These are phyloP conservation scores for Narcine bancroftii DNA, from an alignment of 2,113 vertebrate species.

Conservation along the genomic window DNA sequence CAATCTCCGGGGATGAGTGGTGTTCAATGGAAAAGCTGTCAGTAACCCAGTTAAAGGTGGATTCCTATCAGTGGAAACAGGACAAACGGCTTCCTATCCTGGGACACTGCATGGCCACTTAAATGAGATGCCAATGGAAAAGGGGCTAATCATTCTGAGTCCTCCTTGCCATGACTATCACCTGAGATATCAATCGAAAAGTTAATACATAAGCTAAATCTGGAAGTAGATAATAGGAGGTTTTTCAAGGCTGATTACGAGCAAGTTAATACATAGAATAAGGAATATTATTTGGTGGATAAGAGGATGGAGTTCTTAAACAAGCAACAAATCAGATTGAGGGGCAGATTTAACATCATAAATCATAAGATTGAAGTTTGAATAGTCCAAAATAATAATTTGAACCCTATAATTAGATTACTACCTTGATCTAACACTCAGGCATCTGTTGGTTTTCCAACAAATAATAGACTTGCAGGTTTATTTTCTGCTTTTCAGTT, in stretches of 20 bases:
- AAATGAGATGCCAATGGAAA: too few species aligned
- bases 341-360: slow-evolving; percentile 14
- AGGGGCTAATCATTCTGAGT: too few species aligned
- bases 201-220: neutral
- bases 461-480: neutral
- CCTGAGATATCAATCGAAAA: neutral
- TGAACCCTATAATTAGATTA: neutral
- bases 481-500: neutral
- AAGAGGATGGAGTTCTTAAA: neutral
- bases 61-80: too few species aligned
- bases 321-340: neutral
- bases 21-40: too few species aligned
- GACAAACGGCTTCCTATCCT: too few species aligned
- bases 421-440: neutral
- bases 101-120: too few species aligned
- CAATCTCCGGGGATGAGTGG: too few species aligned
- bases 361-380: neutral
- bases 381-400: slow-evolving; percentile 26
- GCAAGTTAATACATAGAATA: neutral
- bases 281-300: neutral
- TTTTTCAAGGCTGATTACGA: neutral
- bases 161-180: neutral
- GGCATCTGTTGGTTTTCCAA: slow-evolving; percentile 26
- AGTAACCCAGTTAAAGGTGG: too few species aligned
- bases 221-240: neutral